Percentiles rank a stretch among this genome's conserved stretches.
phyloP scores from a whole-genome alignment of 2,113 vertebrate genomes.

The Electrona antarctica region DNA sequence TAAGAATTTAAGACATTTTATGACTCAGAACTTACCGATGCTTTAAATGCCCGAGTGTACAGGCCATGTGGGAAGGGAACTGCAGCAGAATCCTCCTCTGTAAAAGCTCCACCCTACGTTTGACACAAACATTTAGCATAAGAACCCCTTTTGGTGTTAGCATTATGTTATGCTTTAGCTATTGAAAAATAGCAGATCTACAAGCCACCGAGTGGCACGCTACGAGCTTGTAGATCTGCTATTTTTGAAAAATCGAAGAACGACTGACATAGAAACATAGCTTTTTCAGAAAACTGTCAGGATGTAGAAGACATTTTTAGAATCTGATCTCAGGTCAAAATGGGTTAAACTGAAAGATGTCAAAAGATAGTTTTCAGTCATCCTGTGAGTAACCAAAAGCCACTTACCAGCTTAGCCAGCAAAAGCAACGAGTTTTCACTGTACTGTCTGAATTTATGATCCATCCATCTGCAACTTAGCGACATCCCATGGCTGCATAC shows the following conservation, averaged over 20 bases:
- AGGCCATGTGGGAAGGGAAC: constrained; percentile 21
- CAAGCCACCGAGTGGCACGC: too few species aligned
- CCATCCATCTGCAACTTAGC: constrained; percentile 66
- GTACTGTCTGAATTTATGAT: constrained; percentile 52
- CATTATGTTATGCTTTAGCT: too few species aligned
- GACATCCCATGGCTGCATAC: constrained; percentile 35
- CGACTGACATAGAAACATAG: too few species aligned
- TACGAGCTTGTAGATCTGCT: too few species aligned
- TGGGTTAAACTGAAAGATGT: neutral
- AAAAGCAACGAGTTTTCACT: constrained; percentile 40
- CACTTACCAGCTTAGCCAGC: constrained; percentile 59
- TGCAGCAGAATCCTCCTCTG: constrained; percentile 18
- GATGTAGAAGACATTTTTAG: too few species aligned
- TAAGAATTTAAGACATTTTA: neutral
- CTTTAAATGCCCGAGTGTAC: constrained; percentile 15
- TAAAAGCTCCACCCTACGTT: constrained; percentile 42
- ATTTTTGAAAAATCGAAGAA: too few species aligned
- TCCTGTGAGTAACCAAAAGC: neutral
- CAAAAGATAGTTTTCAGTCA: neutral
- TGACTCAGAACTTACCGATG: constrained; percentile 53
- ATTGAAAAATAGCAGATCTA: too few species aligned
- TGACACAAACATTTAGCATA: neutral
- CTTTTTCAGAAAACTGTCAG: too few species aligned
- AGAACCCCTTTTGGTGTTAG: too few species aligned
- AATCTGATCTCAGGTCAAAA: too few species aligned